Evolutionary conservation across 2,888 invertebrate genomes (phyloP), one percentile per base, ranked within the genome.

Genomic region (Trissolcus japonicus): DNA sequence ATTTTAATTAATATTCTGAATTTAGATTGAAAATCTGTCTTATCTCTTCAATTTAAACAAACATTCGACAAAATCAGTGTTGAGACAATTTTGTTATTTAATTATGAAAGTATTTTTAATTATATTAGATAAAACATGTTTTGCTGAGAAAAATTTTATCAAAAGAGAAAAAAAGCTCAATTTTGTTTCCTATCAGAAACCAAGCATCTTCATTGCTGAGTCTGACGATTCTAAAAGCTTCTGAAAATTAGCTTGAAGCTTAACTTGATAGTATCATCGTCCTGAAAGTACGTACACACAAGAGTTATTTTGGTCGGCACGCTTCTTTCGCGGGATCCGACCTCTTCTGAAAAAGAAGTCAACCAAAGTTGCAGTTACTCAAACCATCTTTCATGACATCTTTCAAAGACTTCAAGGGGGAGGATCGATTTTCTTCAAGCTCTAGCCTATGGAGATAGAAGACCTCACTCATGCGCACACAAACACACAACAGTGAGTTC

Each of bases 391-490:
- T 68, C 43, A 43, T 41, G 48, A 16, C 56, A 41, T 57, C 43
- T 35, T 21, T 17, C 9, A 40, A 65, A 61, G 46, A 46, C 62
- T 66, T 62, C 48, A 43, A 43, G 41, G 48, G 63, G 63, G 50
- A 55, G 67, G 48, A 77, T 77, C 77, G 77, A 79, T 79, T 77
- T 77, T 79, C 79, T 66, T 77, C 72, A 59, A 77, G 56, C 61
- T 61, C 54, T 40, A 56, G 69, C 68, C 77, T 73, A 73, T 50
- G 57, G 14, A 56, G 50, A 66, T 55, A 66, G 56, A 56, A 17
- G 19, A 25, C 48, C 35, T 40, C 16, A 61, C 40, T 29, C 50
- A 57, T 56, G 35, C 16, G 53, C 56, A 65, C 53, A 35, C 51
- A 53, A 19, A 67, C 56, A 51, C 43, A 19, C 41, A 67, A 55